Conservation (phyloP, 1,140 invertebrate species). For the Leptoteleia sp. region DNA sequence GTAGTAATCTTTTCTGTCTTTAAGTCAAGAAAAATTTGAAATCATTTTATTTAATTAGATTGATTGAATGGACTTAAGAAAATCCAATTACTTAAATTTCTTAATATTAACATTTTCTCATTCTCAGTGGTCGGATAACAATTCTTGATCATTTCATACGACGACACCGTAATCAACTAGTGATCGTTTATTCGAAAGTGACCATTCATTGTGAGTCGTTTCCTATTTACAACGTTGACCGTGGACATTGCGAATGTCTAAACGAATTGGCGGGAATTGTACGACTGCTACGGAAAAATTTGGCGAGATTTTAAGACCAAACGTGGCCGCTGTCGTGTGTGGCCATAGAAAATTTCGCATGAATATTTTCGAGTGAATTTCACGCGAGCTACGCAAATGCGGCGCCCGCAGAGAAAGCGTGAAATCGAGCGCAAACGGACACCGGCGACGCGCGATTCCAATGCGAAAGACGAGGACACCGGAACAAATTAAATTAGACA, state of each 20-base stretch:
- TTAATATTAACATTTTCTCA: no score
- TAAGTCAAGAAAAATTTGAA: no score
- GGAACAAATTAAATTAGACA: slow-evolving; percentile 72
- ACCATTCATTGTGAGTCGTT: no score
- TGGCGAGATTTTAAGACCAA: slow-evolving; percentile 42
- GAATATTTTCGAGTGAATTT: slow-evolving; percentile 46
- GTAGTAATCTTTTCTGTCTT: no score
- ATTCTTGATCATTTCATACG: no score
- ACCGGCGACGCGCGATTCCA: slow-evolving; percentile 13
- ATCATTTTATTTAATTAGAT: no score
- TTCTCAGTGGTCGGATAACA: no score
- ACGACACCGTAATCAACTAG: no score
- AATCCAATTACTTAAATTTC: no score
- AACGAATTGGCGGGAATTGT: slow-evolving; percentile 19
- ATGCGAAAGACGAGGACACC: slow-evolving; percentile 60
- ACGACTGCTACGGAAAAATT: slow-evolving; percentile 33
- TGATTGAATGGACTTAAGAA: no score
- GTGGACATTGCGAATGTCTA: slow-evolving; percentile 17
- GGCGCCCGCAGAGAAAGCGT: slow-evolving; percentile 44
- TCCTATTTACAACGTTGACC: no score
- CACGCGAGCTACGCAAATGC: slow-evolving; percentile 45
- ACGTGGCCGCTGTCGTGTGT: slow-evolving; percentile 44
- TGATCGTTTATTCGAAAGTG: no score
- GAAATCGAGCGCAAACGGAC: slow-evolving; percentile 15
- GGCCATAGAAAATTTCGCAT: slow-evolving; percentile 41